Conservation (phyloP, 2,113 vertebrate genomes). For the pig (Sus scrofa) region DNA sequence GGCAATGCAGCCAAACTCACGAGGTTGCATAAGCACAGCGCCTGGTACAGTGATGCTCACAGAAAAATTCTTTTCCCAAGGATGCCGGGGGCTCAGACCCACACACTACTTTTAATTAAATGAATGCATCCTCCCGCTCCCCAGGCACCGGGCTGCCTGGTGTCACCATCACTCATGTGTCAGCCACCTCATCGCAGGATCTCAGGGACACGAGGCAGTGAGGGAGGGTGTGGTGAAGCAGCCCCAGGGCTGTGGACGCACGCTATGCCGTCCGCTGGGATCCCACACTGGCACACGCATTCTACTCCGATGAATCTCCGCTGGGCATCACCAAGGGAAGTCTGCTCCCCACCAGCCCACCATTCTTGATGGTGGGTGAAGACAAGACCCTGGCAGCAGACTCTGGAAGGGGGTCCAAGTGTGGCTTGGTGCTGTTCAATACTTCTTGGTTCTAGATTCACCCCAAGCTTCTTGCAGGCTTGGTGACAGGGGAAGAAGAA, state of each 20-base stretch:
- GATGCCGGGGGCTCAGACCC: not conserved
- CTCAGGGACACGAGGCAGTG: not conserved
- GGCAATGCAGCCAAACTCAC: not conserved
- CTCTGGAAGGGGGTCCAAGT: fast-evolving
- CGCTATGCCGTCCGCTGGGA: not conserved
- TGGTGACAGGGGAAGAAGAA: not conserved
- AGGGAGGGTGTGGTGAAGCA: fast-evolving
- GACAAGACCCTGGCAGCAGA: not conserved
- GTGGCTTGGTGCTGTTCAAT: not conserved
- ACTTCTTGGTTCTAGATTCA: not conserved
- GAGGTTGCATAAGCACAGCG: not conserved
- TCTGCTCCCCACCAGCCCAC: not conserved
- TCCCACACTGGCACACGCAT: not conserved
- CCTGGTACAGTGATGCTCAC: not conserved
- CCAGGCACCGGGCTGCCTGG: not conserved
- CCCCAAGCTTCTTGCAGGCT: not conserved
- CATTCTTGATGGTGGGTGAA: not conserved
- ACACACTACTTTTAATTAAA: not conserved
- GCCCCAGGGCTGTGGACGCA: not conserved
- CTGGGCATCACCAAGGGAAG: not conserved
- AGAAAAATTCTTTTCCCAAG: not conserved
- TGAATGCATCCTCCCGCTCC: not conserved
- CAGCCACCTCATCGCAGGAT: not conserved
- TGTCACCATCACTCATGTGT: not conserved
- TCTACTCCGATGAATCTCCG: not conserved